These are phyloP conservation scores for Illadopsis cleaveri DNA, from an alignment of 2,113 vertebrate genomes.

Conservation along the genomic window DNA sequence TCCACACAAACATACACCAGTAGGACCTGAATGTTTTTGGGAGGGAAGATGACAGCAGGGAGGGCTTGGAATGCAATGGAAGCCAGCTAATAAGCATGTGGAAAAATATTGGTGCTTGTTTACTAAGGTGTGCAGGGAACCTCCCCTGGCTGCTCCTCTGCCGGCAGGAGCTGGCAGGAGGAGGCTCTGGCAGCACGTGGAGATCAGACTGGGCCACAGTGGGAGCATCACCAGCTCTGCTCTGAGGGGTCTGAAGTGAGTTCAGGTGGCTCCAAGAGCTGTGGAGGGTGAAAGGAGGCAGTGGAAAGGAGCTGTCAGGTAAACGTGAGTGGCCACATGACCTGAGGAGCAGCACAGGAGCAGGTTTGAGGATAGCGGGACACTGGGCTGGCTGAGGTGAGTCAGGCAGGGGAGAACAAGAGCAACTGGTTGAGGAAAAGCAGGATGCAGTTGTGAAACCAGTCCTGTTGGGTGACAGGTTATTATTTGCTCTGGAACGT, in stretches of 20 bases:
- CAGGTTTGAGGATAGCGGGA: background rate
- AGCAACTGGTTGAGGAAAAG: slow-evolving; percentile 37
- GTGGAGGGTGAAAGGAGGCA: background rate
- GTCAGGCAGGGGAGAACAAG: slow-evolving; percentile 26
- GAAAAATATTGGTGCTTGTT: background rate
- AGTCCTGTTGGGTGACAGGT: background rate
- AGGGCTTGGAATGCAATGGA: background rate
- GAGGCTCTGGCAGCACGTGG: background rate
- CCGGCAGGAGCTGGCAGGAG: background rate
- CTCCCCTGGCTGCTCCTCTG: background rate
- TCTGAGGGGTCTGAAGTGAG: background rate
- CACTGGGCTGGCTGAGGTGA: slow-evolving; percentile 13
- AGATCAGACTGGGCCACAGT: background rate
- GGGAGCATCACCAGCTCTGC: background rate
- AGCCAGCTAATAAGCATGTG: background rate
- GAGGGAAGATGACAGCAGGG: background rate
- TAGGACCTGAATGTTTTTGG: background rate
- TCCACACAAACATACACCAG: background rate
- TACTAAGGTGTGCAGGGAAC: background rate
- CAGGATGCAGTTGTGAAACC: slow-evolving; percentile 15
- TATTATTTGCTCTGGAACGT: background rate
- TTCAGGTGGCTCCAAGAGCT: background rate
- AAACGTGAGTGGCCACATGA: background rate
- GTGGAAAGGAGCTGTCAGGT: background rate
- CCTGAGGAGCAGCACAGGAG: background rate